Evolutionary conservation across 1,140 invertebrate species (phyloP), one percentile per base, ranked within the genome.

Genomic region (Cylas formicarius): DNA sequence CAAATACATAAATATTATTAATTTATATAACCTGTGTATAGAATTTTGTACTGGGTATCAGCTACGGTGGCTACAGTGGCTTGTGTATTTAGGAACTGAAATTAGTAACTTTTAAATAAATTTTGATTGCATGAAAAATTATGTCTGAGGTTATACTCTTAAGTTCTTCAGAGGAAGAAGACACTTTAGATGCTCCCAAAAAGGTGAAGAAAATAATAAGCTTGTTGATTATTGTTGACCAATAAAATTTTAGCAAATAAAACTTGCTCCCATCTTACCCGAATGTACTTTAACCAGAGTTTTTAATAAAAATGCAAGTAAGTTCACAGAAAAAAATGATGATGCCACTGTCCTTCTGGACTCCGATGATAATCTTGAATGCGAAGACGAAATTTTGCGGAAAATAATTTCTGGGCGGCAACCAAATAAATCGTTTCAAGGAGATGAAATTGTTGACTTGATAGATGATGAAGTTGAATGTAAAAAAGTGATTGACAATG

Each of bases 141-240:
- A n/a, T n/a, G n/a, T n/a, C n/a, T 21, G 17, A 21, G 6, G 24
- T 46, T 10, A 46, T 46, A 26, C 33, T 37, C 1, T 29, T 46
- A 9, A 39, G 16, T 10, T 44, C 42, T 27, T 46, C 44, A 32
- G 44, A 46, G 32, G 44, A 46, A 17, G 44, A 46, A 18, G 36
- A 45, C 7, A 45, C 20, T 14, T 11, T 10, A 2, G 9, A 36
- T 20, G 22, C 44, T 3, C 36, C 35, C 9, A 11, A 4, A 7
- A 46, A 46, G 44, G 44, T 46, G 40, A 2, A 14, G 4, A 35
- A 2, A 9, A 10, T 35, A 9, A 20, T 35, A 20, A 20, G 11
- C 18, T 4, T 35, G n/a, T 35, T 17, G 2, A 19, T 19, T 17
- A 8, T 17, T 43, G 22, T 17, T 21, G 6, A 32, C 9, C 19